A percentile compares a stretch with the other conserved stretches of the same genome.
Conservation (phyloP, 2,113 vertebrate species). For the Seriola aureovittata region DNA sequence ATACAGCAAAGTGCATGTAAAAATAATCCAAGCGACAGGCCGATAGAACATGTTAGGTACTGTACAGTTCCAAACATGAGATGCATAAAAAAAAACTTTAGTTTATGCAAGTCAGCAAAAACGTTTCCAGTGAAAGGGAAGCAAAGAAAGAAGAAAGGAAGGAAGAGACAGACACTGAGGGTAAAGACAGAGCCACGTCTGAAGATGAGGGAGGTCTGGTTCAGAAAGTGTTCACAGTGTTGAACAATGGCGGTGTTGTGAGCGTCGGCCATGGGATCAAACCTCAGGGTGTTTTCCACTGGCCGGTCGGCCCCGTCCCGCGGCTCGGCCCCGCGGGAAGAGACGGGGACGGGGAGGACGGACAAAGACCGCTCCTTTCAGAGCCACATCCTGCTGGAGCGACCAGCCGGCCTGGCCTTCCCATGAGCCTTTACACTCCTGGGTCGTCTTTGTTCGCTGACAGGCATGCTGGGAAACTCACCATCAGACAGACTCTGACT, state of each 20-base stretch:
- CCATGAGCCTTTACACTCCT: slow-evolving; percentile 54
- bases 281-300: slow-evolving; percentile 75
- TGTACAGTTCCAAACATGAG: no score
- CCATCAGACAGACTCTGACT: slow-evolving; percentile 11
- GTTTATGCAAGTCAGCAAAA: not conserved
- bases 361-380: slow-evolving; percentile 60
- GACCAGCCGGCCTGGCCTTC: slow-evolving; percentile 29
- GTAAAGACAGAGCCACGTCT: slow-evolving; percentile 44
- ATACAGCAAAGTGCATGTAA: no score
- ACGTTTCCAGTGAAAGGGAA: not conserved
- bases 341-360: slow-evolving; percentile 1
- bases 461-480: slow-evolving; percentile 55
- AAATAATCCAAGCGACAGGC: no score
- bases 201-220: slow-evolving; percentile 51
- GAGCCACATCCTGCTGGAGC: slow-evolving; percentile 50
- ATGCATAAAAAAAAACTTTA: no score
- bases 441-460: slow-evolving; percentile 58
- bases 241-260: slow-evolving; percentile 80
- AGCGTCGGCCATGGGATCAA: slow-evolving; percentile 66
- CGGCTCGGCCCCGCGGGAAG: slow-evolving; percentile 14
- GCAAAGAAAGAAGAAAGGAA: not conserved
- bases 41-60: no score
- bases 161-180: slow-evolving; percentile 4
- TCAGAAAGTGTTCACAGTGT: slow-evolving; percentile 29
- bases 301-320: slow-evolving; percentile 36